phyloP scores from a whole-genome alignment of 2,888 invertebrate genomes.

The Lasioglossum morio region DNA sequence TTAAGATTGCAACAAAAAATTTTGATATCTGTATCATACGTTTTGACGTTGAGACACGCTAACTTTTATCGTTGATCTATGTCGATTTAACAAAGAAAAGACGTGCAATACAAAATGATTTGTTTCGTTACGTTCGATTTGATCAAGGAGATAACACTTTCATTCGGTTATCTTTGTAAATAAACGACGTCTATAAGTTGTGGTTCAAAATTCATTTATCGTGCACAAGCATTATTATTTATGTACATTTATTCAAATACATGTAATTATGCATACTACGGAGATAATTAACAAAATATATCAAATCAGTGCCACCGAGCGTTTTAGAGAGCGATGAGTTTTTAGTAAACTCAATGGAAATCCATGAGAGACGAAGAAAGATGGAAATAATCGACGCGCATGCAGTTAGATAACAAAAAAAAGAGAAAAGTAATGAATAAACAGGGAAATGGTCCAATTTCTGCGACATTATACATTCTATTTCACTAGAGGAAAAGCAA shows the following conservation, averaged over 20 bases:
- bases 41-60: neutral
- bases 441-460: constrained; percentile 46
- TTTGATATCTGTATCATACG: constrained; percentile 2
- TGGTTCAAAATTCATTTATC: constrained; percentile 66
- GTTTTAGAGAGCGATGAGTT: constrained; percentile 67
- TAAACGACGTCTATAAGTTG: constrained; percentile 48
- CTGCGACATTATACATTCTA: constrained; percentile 48
- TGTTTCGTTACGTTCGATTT: constrained; percentile 22
- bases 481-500: constrained; percentile 39
- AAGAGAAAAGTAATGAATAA: neutral
- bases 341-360: constrained; percentile 48
- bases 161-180: constrained; percentile 10
- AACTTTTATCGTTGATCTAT: neutral
- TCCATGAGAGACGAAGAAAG: constrained; percentile 26
- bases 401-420: constrained; percentile 8
- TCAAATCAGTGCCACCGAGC: constrained; percentile 70
- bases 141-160: neutral
- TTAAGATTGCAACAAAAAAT: neutral
- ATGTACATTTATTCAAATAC: constrained; percentile 58
- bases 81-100: neutral
- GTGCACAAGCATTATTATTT: constrained; percentile 57
- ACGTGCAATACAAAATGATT: constrained; percentile 42
- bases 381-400: constrained; percentile 21
- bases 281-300: constrained; percentile 62
- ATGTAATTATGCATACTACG: constrained; percentile 63